phyloP scores from a whole-genome alignment of 1,140 invertebrate genomes.

The Papilio xuthus region DNA sequence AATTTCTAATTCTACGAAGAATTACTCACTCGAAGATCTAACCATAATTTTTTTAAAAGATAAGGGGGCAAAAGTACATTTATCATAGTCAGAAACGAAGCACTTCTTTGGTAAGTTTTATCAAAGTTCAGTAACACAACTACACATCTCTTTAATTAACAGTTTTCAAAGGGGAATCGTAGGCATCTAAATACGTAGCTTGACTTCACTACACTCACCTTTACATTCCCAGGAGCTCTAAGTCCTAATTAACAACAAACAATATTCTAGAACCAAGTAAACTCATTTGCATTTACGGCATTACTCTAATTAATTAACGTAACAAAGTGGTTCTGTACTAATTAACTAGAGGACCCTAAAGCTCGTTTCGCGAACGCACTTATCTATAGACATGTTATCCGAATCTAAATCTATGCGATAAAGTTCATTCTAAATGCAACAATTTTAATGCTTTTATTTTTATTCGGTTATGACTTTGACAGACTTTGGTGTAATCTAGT shows the following conservation, averaged over 20 bases:
- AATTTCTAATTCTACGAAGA: too few species aligned
- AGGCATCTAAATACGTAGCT: not conserved
- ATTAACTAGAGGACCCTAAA: conserved; percentile 42
- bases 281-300: conserved; percentile 28
- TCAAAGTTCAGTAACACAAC: not conserved
- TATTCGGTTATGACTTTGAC: too few species aligned
- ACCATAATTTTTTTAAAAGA: too few species aligned
- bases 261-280: conserved; percentile 21
- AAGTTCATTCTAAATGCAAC: not conserved
- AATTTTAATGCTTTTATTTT: not conserved
- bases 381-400: not conserved
- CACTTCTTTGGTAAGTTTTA: not conserved
- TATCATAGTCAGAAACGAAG: not conserved
- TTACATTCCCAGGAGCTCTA: not conserved
- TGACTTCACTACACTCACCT: not conserved
- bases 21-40: too few species aligned
- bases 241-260: conserved; percentile 23
- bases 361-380: not conserved
- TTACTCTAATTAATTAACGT: conserved; percentile 44
- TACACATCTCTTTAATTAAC: conserved; percentile 7
- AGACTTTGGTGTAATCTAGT: too few species aligned
- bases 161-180: not conserved
- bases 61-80: too few species aligned
- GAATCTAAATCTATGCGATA: not conserved
- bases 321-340: conserved; percentile 44